These are phyloP conservation scores for Laspeyria flexula DNA, from an alignment of 2,888 invertebrate genomes.

Conservation along the genomic window DNA sequence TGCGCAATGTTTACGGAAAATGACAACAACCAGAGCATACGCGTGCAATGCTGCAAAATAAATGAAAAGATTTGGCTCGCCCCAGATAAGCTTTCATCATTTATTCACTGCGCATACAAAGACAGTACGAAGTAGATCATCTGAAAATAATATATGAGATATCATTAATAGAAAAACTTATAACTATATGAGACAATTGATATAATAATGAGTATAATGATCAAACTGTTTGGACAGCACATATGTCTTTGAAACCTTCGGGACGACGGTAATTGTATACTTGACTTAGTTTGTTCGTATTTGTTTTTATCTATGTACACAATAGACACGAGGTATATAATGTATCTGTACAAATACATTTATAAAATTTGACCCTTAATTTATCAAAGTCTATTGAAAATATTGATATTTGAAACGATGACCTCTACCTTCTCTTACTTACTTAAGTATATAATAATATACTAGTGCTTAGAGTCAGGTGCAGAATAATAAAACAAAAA, in stretches of 20 bases:
- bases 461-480: too few relatives aligned
- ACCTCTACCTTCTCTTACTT: too few relatives aligned
- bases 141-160: background rate
- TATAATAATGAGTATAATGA: background rate
- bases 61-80: constrained; percentile 4
- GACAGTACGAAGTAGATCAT: background rate
- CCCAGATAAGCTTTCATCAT: constrained; percentile 4
- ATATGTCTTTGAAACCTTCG: background rate
- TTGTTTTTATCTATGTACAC: background rate
- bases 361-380: too few relatives aligned
- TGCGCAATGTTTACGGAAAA: constrained; percentile 5
- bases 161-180: background rate
- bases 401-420: too few relatives aligned
- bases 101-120: background rate
- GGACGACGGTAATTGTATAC: background rate
- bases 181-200: background rate
- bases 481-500: too few relatives aligned
- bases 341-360: too few relatives aligned
- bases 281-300: background rate
- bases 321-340: too few relatives aligned
- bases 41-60: constrained; percentile 7
- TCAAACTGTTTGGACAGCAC: background rate
- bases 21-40: constrained; percentile 7
- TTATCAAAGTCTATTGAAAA: too few relatives aligned
- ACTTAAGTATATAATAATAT: too few relatives aligned